Base-by-base conservation (phyloP, 2,888 invertebrate genomes). In the Cephonodes hylas region DNA sequence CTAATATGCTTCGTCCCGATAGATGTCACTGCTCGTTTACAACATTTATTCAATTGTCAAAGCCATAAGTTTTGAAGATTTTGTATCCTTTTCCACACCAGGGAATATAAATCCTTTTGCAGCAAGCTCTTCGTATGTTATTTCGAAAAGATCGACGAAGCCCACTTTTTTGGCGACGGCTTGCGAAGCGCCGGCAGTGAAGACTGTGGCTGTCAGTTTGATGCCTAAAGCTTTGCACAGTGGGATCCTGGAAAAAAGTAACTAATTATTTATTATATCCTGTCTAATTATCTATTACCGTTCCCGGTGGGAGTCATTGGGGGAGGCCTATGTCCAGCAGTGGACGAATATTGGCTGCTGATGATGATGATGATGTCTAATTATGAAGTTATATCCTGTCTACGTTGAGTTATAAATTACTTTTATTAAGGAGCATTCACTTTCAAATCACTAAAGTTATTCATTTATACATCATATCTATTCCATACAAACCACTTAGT, bases 171-270 rank as follows among this genome's bases (percentile, higher is more conserved):
- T 85, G 0, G 93, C 93, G 1, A 93, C 84, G 0, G 85, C 82
- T 69, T 93, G 94, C 0, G 94, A 93, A 0, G 89, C 89, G 0
- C 84, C 89, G 0, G 93, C 93, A 0, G 93, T 93, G 79, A 93
- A 94, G 0, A 91, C 89, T 0, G 93, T 93, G 0, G 86, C 88
- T 1, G 93, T 92, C 0, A 92, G 84, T 60, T 84, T 89, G 18
- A 93, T 70, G 13, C 83, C 85, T 0, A 93, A 73, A 0, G 93
- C 90, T 70, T 88, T 89, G 82, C 93, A 93, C 1, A 94, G 76
- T 0, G 91, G 91, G 59, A 93, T 79, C 64, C 93, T 93, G 81
- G 13, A 78, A 81, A 31, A 56, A 42, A 22, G 56, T 60, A 25
- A 31, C 22, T 23, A 23, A 18, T 18, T 38, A n/a, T 25, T 44